phyloP scores from a whole-genome alignment of 2,888 invertebrate species.

The Nasonia oneida region DNA sequence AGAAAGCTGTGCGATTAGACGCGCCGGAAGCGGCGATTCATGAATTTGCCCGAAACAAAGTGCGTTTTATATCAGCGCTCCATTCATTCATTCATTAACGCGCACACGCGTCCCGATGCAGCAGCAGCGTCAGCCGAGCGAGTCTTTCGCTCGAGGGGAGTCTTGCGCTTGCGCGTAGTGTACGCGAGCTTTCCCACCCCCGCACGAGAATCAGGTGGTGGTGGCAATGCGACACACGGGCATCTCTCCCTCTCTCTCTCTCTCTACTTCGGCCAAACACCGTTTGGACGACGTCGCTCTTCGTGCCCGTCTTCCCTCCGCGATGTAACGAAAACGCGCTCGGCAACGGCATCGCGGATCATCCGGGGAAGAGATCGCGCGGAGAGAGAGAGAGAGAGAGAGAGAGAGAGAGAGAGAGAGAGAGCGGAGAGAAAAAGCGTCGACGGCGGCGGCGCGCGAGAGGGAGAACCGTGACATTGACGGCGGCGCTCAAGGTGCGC shows the following conservation, averaged over 20 bases:
- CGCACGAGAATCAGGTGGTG: background rate
- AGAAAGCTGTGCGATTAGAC: background rate
- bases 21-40: too few relatives aligned
- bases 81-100: background rate
- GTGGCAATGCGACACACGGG: slow-evolving; percentile 24
- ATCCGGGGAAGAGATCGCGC: too few relatives aligned
- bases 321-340: background rate
- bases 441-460: too few relatives aligned
- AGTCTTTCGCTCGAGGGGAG: background rate
- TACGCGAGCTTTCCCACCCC: background rate
- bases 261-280: too few relatives aligned
- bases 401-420: too few relatives aligned
- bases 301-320: too few relatives aligned
- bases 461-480: slow-evolving; percentile 49
- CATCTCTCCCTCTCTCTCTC: background rate
- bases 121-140: background rate
- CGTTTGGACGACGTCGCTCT: background rate
- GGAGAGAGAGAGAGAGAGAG: too few relatives aligned
- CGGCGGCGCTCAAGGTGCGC: slow-evolving; percentile 54
- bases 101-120: background rate
- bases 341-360: too few relatives aligned
- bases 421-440: too few relatives aligned
- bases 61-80: too few relatives aligned
- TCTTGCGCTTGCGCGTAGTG: background rate
- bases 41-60: too few relatives aligned